Percentiles rank a stretch among this genome's conserved stretches.
Evolutionary conservation across 1,140 invertebrate genomes (phyloP).

Genomic region (Bombus impatiens): DNA sequence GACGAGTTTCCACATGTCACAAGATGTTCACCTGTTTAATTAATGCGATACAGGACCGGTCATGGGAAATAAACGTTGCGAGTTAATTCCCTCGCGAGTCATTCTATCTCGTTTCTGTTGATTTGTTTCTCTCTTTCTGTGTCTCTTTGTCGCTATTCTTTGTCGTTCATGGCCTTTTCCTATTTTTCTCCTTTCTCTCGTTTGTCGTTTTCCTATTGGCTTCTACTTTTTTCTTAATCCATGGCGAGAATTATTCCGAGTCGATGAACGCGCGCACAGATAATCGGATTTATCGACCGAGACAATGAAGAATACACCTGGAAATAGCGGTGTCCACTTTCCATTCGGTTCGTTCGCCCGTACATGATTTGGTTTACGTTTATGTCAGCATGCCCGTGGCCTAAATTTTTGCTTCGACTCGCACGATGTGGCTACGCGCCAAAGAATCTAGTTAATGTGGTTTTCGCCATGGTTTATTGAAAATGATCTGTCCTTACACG

Average conservation of each 20-base stretch:
- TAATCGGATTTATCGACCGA: conserved; percentile 59
- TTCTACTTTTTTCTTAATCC: conserved; percentile 22
- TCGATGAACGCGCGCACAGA: conserved; percentile 35
- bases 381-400: background rate
- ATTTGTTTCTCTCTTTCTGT: conserved; percentile 44
- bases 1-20: conserved; percentile 24
- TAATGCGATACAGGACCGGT: conserved; percentile 51
- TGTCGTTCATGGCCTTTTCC: background rate
- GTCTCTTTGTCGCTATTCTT: background rate
- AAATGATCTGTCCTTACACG: background rate
- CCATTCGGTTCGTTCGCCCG: conserved; percentile 16
- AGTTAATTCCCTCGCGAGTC: conserved; percentile 59
- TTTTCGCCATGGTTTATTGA: background rate
- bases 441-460: conserved; percentile 21
- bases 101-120: conserved; percentile 50
- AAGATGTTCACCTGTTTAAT: conserved; percentile 58
- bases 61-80: conserved; percentile 51
- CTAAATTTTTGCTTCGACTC: conserved; percentile 17
- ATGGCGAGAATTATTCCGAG: conserved; percentile 59
- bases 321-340: conserved; percentile 51
- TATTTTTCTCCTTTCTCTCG: conserved; percentile 2
- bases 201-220: background rate
- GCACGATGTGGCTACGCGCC: background rate
- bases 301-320: conserved; percentile 45
- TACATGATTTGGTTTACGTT: conserved; percentile 31